Evolutionary conservation across 2,113 vertebrate genomes (phyloP).

Genomic region (Drymodes brunneopygia): DNA sequence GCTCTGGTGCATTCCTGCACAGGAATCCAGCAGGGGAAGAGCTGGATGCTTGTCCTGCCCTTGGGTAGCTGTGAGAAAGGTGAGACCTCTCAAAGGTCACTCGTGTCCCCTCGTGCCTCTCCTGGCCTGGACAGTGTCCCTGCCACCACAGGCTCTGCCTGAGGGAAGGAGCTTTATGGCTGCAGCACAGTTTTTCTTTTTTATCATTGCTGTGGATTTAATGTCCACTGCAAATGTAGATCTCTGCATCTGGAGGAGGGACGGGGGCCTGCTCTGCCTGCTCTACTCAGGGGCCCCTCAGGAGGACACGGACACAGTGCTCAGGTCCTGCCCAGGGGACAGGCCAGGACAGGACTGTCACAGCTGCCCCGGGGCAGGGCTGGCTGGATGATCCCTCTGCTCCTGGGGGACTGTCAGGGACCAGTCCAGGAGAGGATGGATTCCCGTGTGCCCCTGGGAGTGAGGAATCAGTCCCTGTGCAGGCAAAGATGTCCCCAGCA

Average conservation of each 20-base stretch:
- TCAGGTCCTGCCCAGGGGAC: not conserved
- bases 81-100: not conserved
- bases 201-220: not conserved
- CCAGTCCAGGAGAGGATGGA: not conserved
- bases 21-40: not conserved
- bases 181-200: not conserved
- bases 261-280: not conserved
- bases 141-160: not conserved
- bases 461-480: not conserved
- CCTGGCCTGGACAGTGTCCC: not conserved
- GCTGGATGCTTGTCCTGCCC: not conserved
- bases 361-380: not conserved
- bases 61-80: not conserved
- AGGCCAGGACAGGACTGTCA: no score
- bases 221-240: constrained; percentile 1
- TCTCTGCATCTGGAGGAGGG: not conserved
- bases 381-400: not conserved
- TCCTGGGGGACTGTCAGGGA: not conserved
- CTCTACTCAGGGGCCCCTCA: not conserved
- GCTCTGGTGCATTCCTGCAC: not conserved
- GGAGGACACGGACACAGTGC: not conserved
- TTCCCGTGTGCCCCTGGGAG: not conserved
- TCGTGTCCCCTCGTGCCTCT: not conserved
- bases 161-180: not conserved
- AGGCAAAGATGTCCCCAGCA: not conserved